Base-by-base conservation (phyloP, 2,113 vertebrate genomes). In the Lasiurus borealis region DNA sequence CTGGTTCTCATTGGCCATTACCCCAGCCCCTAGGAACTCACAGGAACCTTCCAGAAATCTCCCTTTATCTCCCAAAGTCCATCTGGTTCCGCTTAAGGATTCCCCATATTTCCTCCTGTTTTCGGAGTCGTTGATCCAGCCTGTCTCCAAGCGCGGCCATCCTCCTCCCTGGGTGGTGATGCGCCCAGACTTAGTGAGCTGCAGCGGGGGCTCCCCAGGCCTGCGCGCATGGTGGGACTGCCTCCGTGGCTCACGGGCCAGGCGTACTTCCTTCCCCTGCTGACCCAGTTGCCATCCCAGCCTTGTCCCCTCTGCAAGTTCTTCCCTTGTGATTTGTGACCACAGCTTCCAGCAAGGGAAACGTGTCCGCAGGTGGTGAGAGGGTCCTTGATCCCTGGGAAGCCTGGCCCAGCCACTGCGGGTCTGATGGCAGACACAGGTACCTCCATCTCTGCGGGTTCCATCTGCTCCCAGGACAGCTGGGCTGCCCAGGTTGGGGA, bases 261-360 rank as follows among this genome's bases (percentile, higher is more conserved):
- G 57, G 85, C 75, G 87, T 84, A 77, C 54, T 73, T 72, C 46
- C 81, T 34, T 91, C 64, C 69, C 0, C 13, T 0, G 16, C 73
- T 34, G 36, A 62, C 85, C 91, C 93, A 34, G 95, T 75, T 90
- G 59, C 95, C 88, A 68, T 96, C 36, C 85, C 91, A n/a, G 34
- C 16, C 31, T 73, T 52, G 31, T n/a, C 66, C 80, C 90, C 54
- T 68, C 87, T 88, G 57, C 0, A 3, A 40, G 77, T 34, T 88
- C 72, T 44, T 75, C 31, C 90, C 40, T 46, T 86, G 44, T 12
- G 52, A 89, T 95, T 97, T 89, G 59, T 95, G 96, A 94, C 86
- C 85, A 44, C 12, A 34, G 2, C 76, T 91, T 75, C 34, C 92
- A 81, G 68, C 96, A 88, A 36, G 87, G 83, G 88, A 62, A 7